Evolutionary conservation across 2,113 vertebrate species (phyloP).

Genomic region (Heterochromis multidens): DNA sequence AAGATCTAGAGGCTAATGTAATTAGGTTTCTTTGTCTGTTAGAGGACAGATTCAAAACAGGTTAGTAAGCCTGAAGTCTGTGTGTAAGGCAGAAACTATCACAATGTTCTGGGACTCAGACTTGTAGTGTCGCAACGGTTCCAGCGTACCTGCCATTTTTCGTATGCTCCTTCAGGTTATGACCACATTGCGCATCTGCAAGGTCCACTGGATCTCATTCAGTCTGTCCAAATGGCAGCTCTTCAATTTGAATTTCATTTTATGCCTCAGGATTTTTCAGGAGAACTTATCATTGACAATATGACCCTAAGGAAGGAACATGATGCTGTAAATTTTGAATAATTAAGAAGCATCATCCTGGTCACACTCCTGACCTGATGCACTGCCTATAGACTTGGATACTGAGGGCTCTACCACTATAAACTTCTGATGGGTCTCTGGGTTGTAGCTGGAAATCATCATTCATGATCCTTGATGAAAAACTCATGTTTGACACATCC

Average conservation of each 20-base stretch:
- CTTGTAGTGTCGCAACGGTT: neutral
- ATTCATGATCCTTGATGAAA: neutral
- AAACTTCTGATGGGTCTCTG: no score
- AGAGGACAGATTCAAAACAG: neutral
- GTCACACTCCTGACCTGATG: no score
- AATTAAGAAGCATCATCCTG: neutral
- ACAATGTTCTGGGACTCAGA: neutral
- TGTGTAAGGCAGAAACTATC: neutral
- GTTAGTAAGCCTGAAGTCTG: neutral
- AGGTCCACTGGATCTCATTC: neutral
- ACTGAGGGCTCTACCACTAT: no score
- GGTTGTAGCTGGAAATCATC: neutral
- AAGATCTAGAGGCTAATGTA: neutral
- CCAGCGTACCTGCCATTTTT: neutral
- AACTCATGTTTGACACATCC: neutral
- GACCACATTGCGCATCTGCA: rapidly evolving
- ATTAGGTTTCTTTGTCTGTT: neutral
- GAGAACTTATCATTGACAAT: neutral
- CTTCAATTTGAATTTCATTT: neutral
- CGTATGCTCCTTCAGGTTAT: neutral
- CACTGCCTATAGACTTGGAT: no score
- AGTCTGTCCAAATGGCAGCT: neutral
- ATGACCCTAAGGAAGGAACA: neutral
- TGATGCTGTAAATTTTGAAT: neutral
- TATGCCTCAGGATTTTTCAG: neutral